These are phyloP conservation scores for Timema podura DNA, from an alignment of 2,888 invertebrate genomes.

Conservation along the genomic window DNA sequence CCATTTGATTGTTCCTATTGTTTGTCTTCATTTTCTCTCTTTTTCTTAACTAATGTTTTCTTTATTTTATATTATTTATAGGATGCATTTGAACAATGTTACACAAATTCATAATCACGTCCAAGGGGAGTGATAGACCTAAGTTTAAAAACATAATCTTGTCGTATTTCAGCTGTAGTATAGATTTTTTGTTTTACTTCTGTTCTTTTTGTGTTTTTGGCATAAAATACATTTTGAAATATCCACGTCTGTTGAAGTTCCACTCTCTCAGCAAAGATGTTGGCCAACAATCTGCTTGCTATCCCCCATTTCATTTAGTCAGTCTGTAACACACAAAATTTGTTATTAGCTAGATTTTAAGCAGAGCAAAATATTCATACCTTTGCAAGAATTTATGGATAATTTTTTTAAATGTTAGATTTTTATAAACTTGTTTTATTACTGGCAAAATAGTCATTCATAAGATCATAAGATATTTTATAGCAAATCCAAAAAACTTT, in stretches of 20 bases:
- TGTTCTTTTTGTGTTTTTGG: slow-evolving; percentile 3
- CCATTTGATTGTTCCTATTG: not conserved
- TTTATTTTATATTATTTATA: not conserved
- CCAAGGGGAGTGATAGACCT: not conserved
- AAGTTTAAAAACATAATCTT: not conserved
- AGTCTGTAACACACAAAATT: not conserved
- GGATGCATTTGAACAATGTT: not conserved
- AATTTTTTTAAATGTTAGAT: not conserved
- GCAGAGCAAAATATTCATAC: no score
- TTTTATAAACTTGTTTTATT: not conserved
- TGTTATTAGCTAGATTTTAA: not conserved
- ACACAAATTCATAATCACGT: slow-evolving; percentile 1
- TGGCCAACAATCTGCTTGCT: not conserved
- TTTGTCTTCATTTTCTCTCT: not conserved
- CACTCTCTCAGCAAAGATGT: not conserved
- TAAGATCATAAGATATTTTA: no score
- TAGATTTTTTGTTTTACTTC: not conserved
- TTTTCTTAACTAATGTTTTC: not conserved
- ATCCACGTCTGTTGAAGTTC: not conserved
- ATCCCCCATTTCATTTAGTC: not conserved
- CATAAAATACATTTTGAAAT: not conserved
- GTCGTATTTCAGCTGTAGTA: not conserved
- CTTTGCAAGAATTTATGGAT: not conserved
- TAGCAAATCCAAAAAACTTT: not conserved
- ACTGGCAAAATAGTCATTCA: not conserved